Evolutionary conservation across 2,113 vertebrate species (phyloP), one percentile per base, ranked within the genome.

Genomic region (Mugil cephalus): DNA sequence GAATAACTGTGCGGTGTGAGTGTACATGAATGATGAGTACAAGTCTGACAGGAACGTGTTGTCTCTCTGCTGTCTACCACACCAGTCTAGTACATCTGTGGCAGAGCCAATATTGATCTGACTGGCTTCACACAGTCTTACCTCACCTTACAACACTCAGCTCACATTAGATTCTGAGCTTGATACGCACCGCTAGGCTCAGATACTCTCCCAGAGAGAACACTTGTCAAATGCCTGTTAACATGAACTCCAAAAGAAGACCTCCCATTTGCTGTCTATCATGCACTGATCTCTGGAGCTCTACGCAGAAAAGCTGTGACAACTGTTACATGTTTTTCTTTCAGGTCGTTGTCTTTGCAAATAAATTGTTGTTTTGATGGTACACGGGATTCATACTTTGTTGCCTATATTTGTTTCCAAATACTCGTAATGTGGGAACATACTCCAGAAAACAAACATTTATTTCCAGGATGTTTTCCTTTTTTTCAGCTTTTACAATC

Each of bases 21-120:
- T 24, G 36, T 52, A 39, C 3, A 55, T 68, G 38, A 53, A 38
- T 66, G 40, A 19, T n/a, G 4, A 21, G 10, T 6, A 13, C n/a
- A 13, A 15, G 34, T 53, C 51, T 17, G 35, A 64, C 48, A 68
- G 53, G 51, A 73, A 62, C 42, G 24, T 4, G 13, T 51, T 11
- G 19, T 59, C 52, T 70, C 48, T 66, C 59, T 65, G 47, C 77
- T 47, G 58, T 60, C 51, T 5, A 34, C 46, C 24, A 39, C 24
- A 12, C 24, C 30, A 8, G 50, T 66, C 39, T 62, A 3, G 8
- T 69, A 30, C 15, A 14, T 74, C 62, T 66, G 51, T 58, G 76
- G 62, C 72, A 69, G 52, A 81, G 65, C 50, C 55, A 3, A 14
- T 86, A 92, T 91, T 77, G 89, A 91, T 88, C 82, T 18, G 15